Evolutionary conservation across 2,797 vertebrate species (phyloP), one percentile per base, ranked within the genome.

Genomic region (Pangasius larnaudii): DNA sequence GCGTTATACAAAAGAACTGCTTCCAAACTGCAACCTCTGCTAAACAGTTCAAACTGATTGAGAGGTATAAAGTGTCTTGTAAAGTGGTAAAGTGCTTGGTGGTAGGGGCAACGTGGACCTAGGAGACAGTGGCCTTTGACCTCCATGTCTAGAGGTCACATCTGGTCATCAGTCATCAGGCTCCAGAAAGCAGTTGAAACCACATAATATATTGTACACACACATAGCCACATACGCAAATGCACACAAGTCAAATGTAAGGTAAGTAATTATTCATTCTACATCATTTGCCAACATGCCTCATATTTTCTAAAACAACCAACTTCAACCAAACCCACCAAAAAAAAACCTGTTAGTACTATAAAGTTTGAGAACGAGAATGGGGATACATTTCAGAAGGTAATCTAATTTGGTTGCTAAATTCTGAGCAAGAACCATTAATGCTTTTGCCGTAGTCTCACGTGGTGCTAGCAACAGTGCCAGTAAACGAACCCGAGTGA

Each of bases 401-500:
- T 96, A 96, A 97, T 97, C 96, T 96, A 97, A 97, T 97, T 97
- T 96, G 95, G 95, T 95, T 96, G 96, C 95, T 97, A 97, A 97
- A 97, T 97, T 97, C 96, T 97, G 97, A 97, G 96, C 97, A 97
- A 96, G 94, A 94, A 96, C 95, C 96, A 96, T 96, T 96, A 96
- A 96, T 96, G 95, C 96, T 94, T 96, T 96, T 95, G 96, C 96
- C 96, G 96, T 96, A 95, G 94, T 96, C 95, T 95, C 94, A 94
- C 95, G 95, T 95, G 95, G 96, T 94, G 96, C 96, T 96, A 96
- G 96, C 95, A 95, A 93, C 93, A 95, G 95, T 96, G 96, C 96
- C 96, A 97, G 96, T 96, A 97, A 97, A 96, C 96, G 97, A 97
- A 96, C 95, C 96, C 95, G 95, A 95, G 97, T 96, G 96, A 97